Evolutionary conservation across 2,888 invertebrate genomes (phyloP).

Genomic region (Microplitis manilae): DNA sequence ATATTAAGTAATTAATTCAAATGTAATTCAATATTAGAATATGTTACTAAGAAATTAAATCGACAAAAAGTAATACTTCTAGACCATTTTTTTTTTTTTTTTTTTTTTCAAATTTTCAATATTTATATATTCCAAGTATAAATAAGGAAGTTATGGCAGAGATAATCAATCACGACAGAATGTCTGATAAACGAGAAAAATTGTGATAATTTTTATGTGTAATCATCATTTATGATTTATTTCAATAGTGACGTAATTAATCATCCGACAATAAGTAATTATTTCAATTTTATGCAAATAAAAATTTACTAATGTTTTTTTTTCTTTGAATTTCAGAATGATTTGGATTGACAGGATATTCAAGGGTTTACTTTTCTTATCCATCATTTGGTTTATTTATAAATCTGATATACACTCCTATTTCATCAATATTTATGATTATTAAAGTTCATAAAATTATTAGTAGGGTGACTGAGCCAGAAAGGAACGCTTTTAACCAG

Average conservation of each 20-base stretch:
- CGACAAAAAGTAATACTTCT: too few relatives aligned
- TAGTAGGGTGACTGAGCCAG: too few relatives aligned
- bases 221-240: background rate
- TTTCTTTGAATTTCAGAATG: constrained; percentile 63
- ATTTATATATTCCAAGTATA: constrained; percentile 20
- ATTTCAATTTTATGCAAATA: background rate
- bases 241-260: background rate
- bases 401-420: constrained; percentile 38
- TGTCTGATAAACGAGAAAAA: constrained; percentile 8
- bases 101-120: background rate
- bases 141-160: constrained; percentile 7
- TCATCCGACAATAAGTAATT: background rate
- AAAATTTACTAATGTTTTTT: background rate
- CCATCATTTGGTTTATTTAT: constrained; percentile 50
- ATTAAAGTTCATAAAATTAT: too few relatives aligned
- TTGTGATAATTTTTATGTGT: background rate
- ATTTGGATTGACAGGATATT: constrained; percentile 60
- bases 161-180: background rate
- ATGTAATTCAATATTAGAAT: too few relatives aligned
- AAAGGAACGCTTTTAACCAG: too few relatives aligned
- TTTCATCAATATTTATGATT: background rate
- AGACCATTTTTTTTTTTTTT: too few relatives aligned
- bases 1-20: too few relatives aligned
- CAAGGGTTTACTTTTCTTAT: constrained; percentile 47
- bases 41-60: too few relatives aligned